phyloP scores from a whole-genome alignment of 2,113 vertebrate genomes.

The Uria aalge region DNA sequence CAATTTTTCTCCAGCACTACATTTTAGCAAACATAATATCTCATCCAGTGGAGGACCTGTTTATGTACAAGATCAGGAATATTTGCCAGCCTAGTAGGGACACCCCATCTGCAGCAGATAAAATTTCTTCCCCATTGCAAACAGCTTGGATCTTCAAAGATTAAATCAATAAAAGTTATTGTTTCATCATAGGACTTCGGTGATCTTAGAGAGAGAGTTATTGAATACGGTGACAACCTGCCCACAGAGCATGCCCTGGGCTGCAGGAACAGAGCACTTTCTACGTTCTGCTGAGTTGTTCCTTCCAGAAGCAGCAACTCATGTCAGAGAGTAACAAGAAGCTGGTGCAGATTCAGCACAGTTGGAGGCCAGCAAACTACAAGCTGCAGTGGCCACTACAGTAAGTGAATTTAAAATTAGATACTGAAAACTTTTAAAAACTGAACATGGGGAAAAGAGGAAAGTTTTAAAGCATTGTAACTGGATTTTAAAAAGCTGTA shows the following conservation, averaged over 20 bases:
- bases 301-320: constrained; percentile 15
- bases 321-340: constrained; percentile 14
- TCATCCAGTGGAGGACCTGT: not conserved
- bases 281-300: not conserved
- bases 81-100: not conserved
- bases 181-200: not conserved
- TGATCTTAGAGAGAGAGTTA: not conserved
- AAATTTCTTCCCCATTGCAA: not conserved
- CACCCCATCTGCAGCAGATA: not conserved
- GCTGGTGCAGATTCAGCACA: not conserved
- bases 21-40: not conserved
- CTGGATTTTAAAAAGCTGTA: not conserved
- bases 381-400: not conserved
- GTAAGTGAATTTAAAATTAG: constrained; percentile 13
- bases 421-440: not conserved
- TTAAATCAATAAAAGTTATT: not conserved
- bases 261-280: not conserved
- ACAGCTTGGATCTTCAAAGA: not conserved
- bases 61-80: not conserved
- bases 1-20: not conserved
- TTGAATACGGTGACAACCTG: not conserved
- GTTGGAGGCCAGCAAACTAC: not conserved
- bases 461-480: not conserved
- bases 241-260: not conserved
- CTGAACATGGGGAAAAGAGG: not conserved